Evolutionary conservation across 2,113 vertebrate genomes (phyloP), one percentile per base, ranked within the genome.

Genomic region (Probosciger aterrimus): DNA sequence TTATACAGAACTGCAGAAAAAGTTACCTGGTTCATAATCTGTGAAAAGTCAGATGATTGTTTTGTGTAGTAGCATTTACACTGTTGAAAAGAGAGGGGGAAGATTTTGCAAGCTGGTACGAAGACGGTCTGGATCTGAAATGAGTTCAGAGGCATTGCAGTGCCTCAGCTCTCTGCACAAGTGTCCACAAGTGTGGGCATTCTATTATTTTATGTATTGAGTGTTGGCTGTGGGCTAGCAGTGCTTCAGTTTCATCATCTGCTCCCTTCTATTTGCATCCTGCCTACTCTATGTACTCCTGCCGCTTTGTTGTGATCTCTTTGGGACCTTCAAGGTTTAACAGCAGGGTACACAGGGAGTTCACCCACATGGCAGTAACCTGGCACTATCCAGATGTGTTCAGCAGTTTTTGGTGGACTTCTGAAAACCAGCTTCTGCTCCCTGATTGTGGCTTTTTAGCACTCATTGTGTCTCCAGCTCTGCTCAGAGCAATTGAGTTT

Each of bases 321-420:
- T 4, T 15, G 60, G 18, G 35, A 65, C 11, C 50, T 16, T 19
- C 9, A 27, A 11, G 39, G 31, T 46, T 53, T 41, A 11, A 33
- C 12, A 31, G 23, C 50, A 9, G 35, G 53, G 7, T 7, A 10
- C 10, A 16, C 28, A 2, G 0, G 18, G 35, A 44, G 23, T 18
- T 77, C 2, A 3, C 25, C 24, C 5, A 0, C 59, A 50, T 0
- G 1, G 16, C 13, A 16, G 30, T 10, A 41, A 16, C 3, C 1
- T 52, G 25, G 30, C 43, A 15, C 53, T 59, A 0, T 25, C 47
- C 39, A 9, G 35, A 28, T 2, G 5, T 0, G 0, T 44, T n/a
- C 16, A 24, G 74, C 5, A 1, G 4, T 44, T 63, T 85, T 79
- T 43, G 33, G 1, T 6, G 4, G 39, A 2, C 2, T 86, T 33